phyloP scores from a whole-genome alignment of 2,113 vertebrate genomes.

The Daubentonia madagascariensis region DNA sequence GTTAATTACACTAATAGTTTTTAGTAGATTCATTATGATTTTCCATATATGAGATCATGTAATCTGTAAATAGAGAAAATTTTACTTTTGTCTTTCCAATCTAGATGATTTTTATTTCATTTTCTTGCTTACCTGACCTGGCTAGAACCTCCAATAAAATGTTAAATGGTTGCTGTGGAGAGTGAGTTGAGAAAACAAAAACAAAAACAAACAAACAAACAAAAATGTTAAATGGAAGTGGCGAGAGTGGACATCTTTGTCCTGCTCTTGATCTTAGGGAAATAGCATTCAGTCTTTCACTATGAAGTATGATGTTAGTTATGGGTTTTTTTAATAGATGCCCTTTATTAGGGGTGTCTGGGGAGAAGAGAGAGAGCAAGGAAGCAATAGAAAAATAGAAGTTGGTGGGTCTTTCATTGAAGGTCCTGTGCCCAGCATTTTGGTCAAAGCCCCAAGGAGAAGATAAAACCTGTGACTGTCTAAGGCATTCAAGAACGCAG shows the following conservation, averaged over 20 bases:
- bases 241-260: background rate
- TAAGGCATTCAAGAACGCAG: background rate
- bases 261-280: background rate
- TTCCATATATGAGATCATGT: background rate
- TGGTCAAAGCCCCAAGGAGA: background rate
- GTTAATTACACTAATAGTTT: background rate
- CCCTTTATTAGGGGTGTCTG: background rate
- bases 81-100: background rate
- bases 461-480: background rate
- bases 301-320: background rate
- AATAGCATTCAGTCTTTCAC: background rate
- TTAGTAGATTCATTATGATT: conserved; percentile 3
- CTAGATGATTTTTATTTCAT: background rate
- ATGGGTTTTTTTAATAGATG: background rate
- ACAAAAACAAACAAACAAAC: no score
- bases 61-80: background rate
- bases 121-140: background rate
- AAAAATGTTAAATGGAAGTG: no score
- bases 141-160: background rate
- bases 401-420: background rate
- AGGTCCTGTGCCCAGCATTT: background rate
- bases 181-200: no score
- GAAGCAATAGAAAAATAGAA: conserved; percentile 7
- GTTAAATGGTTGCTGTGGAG: no score
- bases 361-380: background rate